These are phyloP conservation scores for Hucho hucho DNA, from an alignment of 2,113 vertebrate genomes.

Conservation along the genomic window DNA sequence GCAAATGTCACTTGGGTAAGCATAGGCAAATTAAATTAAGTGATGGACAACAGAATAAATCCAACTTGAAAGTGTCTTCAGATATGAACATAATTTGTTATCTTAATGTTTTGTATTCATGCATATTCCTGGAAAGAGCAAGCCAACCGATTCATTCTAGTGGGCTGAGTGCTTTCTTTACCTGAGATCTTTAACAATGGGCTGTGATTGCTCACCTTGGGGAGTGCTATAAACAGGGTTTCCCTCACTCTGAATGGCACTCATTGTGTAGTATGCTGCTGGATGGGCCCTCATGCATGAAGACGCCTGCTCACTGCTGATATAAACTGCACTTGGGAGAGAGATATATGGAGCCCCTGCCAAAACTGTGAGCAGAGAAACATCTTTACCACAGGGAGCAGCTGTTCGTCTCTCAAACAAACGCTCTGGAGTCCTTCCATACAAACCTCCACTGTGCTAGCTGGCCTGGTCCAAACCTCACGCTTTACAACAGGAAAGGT, in stretches of 20 bases:
- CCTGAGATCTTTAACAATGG: constrained; percentile 44
- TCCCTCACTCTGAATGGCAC: constrained; percentile 46
- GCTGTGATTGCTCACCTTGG: constrained; percentile 43
- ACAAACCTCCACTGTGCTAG: no score
- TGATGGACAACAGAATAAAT: no score
- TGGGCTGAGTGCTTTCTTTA: constrained; percentile 26
- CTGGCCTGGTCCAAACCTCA: no score
- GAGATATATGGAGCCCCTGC: constrained; percentile 6
- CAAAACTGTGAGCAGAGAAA: constrained; percentile 35
- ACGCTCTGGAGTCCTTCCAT: constrained; percentile 24
- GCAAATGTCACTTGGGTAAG: background rate
- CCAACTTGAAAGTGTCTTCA: background rate
- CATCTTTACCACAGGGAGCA: constrained; percentile 30
- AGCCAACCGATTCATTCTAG: constrained; percentile 17
- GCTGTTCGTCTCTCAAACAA: constrained; percentile 36
- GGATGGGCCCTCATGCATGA: constrained; percentile 47
- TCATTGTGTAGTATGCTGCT: constrained; percentile 42
- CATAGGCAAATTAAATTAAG: no score
- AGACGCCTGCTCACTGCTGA: constrained; percentile 52
- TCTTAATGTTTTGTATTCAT: constrained; percentile 12
- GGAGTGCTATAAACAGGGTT: constrained; percentile 46
- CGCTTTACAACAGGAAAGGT: no score
- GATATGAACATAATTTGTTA: background rate
- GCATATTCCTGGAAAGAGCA: constrained; percentile 23
- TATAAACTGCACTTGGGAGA: constrained; percentile 38